phyloP scores from a whole-genome alignment of 1,140 invertebrate species.

The Drosophila cardini region DNA sequence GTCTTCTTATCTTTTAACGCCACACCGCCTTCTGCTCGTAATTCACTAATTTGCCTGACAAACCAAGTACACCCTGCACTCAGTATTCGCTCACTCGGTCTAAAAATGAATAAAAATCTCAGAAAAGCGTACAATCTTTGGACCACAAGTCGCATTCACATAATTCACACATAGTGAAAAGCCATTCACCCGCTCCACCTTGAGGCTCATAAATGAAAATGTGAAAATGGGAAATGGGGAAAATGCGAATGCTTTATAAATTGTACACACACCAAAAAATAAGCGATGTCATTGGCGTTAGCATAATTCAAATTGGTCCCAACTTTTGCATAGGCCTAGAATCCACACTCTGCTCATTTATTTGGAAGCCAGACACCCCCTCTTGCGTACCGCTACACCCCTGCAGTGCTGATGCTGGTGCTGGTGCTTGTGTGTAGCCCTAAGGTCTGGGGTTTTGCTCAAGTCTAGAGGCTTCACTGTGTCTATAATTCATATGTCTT shows the following conservation, averaged over 20 bases:
- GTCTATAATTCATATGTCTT: conserved; percentile 59
- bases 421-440: too few relatives aligned
- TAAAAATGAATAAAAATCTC: conserved; percentile 33
- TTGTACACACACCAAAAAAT: conserved; percentile 43
- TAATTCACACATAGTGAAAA: conserved; percentile 35
- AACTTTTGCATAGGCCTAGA: conserved; percentile 17
- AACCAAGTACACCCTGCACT: too few relatives aligned
- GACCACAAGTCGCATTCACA: conserved; percentile 22
- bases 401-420: not conserved
- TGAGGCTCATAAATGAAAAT: not conserved
- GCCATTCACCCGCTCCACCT: not conserved
- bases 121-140: conserved; percentile 35
- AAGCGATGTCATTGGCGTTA: conserved; percentile 38
- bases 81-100: too few relatives aligned
- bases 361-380: too few relatives aligned
- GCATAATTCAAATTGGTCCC: conserved; percentile 46
- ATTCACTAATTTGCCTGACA: too few relatives aligned
- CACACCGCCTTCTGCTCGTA: too few relatives aligned
- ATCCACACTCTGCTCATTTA: not conserved
- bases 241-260: conserved; percentile 44
- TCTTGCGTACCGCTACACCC: not conserved
- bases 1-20: too few relatives aligned
- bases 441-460: not conserved
- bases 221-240: conserved; percentile 16
- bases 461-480: conserved; percentile 1